A percentile compares a stretch with the other conserved stretches of the same genome.
Evolutionary conservation across 1,140 invertebrate species (phyloP).

Genomic region (Asobara japonica): DNA sequence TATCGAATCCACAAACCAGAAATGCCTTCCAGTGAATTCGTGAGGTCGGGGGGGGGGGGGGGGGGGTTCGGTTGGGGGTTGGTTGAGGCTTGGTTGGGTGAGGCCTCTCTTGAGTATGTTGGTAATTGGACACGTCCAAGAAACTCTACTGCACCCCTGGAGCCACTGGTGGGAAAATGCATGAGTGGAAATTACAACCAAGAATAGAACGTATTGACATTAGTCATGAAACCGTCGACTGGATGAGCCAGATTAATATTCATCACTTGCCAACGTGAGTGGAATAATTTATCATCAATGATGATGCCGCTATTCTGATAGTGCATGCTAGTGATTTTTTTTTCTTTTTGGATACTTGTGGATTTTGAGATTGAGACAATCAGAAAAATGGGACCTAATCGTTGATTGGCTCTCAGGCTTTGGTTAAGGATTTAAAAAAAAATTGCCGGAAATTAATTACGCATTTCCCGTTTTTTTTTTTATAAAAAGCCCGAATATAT

Average conservation of each 20-base stretch:
- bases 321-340: too few relatives aligned
- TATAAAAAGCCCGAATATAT: too few relatives aligned
- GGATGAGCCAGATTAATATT: not conserved
- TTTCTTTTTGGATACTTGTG: too few relatives aligned
- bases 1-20: not conserved
- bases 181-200: not conserved
- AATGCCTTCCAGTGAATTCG: not conserved
- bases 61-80: too few relatives aligned
- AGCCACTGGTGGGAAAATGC: not conserved
- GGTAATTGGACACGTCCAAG: not conserved
- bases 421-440: too few relatives aligned
- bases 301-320: too few relatives aligned
- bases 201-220: not conserved
- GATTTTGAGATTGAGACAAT: too few relatives aligned
- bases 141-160: not conserved
- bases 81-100: too few relatives aligned
- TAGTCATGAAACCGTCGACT: not conserved
- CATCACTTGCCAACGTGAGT: not conserved
- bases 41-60: not conserved
- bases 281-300: not conserved
- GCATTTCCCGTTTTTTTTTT: too few relatives aligned
- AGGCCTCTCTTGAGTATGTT: constrained; percentile 3
- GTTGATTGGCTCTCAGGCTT: too few relatives aligned
- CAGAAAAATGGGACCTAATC: too few relatives aligned
- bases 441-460: too few relatives aligned